Evolutionary conservation across 2,888 invertebrate genomes (phyloP).

Genomic region (Ennomos erosarius): DNA sequence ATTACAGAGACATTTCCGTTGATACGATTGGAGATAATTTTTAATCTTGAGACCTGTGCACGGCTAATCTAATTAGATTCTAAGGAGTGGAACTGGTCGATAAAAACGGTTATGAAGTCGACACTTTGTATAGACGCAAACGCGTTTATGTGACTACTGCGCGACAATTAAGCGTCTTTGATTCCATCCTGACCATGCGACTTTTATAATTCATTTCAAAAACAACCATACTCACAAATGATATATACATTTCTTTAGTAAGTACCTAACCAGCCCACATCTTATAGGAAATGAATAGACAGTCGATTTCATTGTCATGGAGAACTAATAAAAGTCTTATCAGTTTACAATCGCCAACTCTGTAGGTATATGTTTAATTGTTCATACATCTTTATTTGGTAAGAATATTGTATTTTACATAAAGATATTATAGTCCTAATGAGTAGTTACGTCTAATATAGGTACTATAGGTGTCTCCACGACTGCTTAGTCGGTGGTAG

Average conservation of each 20-base stretch:
- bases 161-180: conserved; percentile 59
- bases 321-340: not conserved
- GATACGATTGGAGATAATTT: conserved; percentile 64
- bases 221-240: conserved; percentile 39
- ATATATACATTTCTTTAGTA: too few relatives aligned
- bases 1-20: conserved; percentile 73
- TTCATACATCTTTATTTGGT: too few relatives aligned
- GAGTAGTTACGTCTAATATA: too few relatives aligned
- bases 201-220: conserved; percentile 51
- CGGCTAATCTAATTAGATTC: conserved; percentile 71
- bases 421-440: too few relatives aligned
- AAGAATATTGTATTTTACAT: too few relatives aligned
- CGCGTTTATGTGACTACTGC: conserved; percentile 43
- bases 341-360: too few relatives aligned
- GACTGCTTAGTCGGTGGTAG: too few relatives aligned
- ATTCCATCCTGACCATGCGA: conserved; percentile 42
- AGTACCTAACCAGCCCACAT: too few relatives aligned
- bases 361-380: too few relatives aligned
- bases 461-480: too few relatives aligned
- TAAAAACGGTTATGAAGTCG: conserved; percentile 65
- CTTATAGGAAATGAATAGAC: too few relatives aligned
- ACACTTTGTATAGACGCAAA: conserved; percentile 34
- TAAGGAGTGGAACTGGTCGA: conserved; percentile 58
- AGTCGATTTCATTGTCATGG: conserved; percentile 29
- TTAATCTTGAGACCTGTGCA: conserved; percentile 61